Percentiles rank a stretch among this genome's conserved stretches.
phyloP scores from a whole-genome alignment of 2,113 vertebrate genomes.

The Trachemys scripta region DNA sequence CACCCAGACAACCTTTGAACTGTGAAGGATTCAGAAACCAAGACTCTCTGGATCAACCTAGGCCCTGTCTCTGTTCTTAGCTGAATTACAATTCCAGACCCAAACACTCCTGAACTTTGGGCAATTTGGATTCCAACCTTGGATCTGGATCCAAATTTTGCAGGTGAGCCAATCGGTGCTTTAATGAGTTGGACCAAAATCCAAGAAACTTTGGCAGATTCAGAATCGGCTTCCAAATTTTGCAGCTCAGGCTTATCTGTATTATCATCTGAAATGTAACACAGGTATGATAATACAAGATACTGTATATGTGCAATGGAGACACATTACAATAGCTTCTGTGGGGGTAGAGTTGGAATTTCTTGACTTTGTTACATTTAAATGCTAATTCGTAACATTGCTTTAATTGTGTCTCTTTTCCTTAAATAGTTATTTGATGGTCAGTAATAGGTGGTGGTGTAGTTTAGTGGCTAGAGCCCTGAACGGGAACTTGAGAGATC shows the following conservation, averaged over 20 bases:
- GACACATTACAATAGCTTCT: neutral
- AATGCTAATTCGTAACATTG: neutral
- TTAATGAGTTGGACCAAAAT: neutral
- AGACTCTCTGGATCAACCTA: neutral
- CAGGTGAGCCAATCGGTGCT: neutral
- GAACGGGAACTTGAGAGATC: neutral
- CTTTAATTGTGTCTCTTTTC: neutral
- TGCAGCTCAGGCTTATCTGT: neutral
- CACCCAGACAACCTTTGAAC: neutral
- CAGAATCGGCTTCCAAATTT: neutral
- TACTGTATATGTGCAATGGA: neutral
- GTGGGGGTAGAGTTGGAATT: neutral
- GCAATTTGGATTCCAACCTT: neutral
- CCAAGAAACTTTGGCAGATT: neutral
- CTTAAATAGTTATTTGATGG: neutral
- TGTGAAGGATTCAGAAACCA: neutral
- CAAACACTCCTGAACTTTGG: neutral
- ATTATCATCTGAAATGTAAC: neutral
- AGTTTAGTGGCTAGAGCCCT: neutral
- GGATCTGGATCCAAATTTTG: neutral
- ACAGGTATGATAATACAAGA: accelerated
- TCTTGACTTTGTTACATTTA: constrained; percentile 40
- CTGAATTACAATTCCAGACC: neutral
- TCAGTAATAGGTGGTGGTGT: neutral
- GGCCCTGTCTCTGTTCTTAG: neutral